These are phyloP conservation scores for Notarius quadriscutis DNA, from an alignment of 2,113 vertebrate species.

Conservation along the genomic window DNA sequence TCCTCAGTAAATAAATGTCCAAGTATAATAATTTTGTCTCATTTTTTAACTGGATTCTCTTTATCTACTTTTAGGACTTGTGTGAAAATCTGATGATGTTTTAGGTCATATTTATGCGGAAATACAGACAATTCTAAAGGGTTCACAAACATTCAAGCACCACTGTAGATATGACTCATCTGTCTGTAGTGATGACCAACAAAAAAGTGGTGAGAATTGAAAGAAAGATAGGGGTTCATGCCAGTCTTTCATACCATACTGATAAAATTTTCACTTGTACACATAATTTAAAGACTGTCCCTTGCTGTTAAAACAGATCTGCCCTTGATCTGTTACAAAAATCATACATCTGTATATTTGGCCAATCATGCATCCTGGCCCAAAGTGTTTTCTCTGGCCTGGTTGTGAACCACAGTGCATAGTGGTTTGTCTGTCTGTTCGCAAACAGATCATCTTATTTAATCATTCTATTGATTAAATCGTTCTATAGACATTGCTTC, in stretches of 20 bases:
- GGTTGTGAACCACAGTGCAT: background rate
- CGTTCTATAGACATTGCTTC: background rate
- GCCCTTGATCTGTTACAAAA: no score
- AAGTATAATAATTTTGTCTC: no score
- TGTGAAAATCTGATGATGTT: no score
- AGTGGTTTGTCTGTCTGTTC: background rate
- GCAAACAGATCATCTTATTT: background rate
- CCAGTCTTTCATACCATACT: background rate
- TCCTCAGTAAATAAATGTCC: no score
- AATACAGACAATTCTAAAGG: no score
- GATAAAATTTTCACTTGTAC: background rate
- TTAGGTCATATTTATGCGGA: no score
- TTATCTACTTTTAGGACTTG: no score
- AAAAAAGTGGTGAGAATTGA: background rate
- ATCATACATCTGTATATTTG: background rate
- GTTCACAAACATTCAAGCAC: no score
- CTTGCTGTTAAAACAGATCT: background rate
- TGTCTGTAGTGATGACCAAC: background rate
- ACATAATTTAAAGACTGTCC: background rate
- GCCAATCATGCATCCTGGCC: background rate
- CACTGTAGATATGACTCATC: background rate
- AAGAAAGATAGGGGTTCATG: background rate
- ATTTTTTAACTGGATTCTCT: no score
- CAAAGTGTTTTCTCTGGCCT: background rate
- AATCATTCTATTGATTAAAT: background rate